A percentile compares a stretch with the other conserved stretches of the same genome.
Conservation (phyloP, 2,888 invertebrate genomes). For the Congeria kusceri region DNA sequence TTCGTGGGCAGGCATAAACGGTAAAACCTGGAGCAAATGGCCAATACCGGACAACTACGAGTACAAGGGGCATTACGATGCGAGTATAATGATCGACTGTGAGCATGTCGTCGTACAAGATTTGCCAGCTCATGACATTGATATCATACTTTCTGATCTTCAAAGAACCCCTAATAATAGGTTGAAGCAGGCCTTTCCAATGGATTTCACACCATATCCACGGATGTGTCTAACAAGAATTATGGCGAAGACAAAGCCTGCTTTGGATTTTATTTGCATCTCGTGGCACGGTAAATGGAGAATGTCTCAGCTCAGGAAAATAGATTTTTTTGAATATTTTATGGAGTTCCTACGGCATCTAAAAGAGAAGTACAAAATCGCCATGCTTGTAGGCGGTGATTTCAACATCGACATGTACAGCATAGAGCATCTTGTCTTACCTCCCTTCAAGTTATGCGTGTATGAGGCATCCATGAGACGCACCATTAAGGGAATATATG, state of each 20-base stretch:
- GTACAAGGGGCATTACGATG: slow-evolving; percentile 28
- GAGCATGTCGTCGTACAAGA: too few relatives aligned
- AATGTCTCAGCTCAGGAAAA: slow-evolving; percentile 23
- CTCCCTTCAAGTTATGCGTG: slow-evolving; percentile 48
- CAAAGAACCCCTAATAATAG: slow-evolving; percentile 41
- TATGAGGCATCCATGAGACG: slow-evolving; percentile 48
- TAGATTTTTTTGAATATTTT: slow-evolving; percentile 41
- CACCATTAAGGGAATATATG: slow-evolving; percentile 26
- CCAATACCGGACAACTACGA: slow-evolving; percentile 40
- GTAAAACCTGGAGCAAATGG: slow-evolving; percentile 23
- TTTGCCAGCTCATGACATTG: neutral
- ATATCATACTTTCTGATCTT: slow-evolving; percentile 28
- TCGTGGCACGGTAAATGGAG: slow-evolving; percentile 52
- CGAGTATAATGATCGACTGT: too few relatives aligned
- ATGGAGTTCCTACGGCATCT: slow-evolving; percentile 49
- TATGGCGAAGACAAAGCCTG: slow-evolving; percentile 16
- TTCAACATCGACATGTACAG: slow-evolving; percentile 46
- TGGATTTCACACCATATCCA: slow-evolving; percentile 48
- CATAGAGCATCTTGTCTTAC: slow-evolving; percentile 27
- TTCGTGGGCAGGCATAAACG: too few relatives aligned
- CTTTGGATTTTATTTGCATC: slow-evolving; percentile 49
- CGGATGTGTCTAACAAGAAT: slow-evolving; percentile 40
- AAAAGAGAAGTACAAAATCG: slow-evolving; percentile 37
- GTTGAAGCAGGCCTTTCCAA: slow-evolving; percentile 27
- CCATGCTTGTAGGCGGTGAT: slow-evolving; percentile 52